Percentiles rank a stretch among this genome's conserved stretches.
Conservation (phyloP, 2,113 vertebrate species). For the Gracilinanus agilis region DNA sequence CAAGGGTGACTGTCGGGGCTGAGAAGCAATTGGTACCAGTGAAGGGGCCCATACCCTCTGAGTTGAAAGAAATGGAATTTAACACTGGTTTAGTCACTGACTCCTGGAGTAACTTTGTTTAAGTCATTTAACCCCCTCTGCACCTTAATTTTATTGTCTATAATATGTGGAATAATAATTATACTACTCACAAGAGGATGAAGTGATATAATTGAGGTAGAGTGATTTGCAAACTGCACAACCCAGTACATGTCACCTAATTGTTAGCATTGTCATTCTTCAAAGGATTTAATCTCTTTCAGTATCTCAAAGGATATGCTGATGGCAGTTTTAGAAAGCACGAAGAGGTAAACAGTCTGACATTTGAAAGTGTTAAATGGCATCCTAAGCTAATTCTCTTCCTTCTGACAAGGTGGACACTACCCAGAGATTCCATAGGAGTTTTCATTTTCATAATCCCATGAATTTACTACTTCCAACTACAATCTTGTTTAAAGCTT, state of each 20-base stretch:
- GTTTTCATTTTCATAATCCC: background rate
- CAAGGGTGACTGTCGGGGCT: background rate
- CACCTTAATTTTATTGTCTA: background rate
- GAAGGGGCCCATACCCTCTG: background rate
- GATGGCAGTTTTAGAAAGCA: background rate
- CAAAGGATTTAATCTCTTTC: background rate
- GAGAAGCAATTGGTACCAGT: background rate
- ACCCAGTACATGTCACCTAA: background rate
- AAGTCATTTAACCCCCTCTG: background rate
- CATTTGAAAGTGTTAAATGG: background rate
- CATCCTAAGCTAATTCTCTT: background rate
- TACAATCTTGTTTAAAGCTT: conserved; percentile 40
- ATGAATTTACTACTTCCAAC: conserved; percentile 10
- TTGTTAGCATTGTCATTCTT: background rate
- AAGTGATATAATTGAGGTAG: background rate
- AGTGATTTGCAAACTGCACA: background rate
- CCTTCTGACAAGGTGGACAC: background rate
- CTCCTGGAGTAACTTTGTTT: background rate
- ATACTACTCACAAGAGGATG: background rate
- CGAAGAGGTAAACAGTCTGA: background rate
- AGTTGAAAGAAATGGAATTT: background rate
- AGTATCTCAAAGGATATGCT: background rate
- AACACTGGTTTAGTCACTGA: background rate
- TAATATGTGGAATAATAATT: background rate
- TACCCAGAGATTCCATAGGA: background rate